phyloP scores from a whole-genome alignment of 1,140 invertebrate genomes.

The Hermetia illucens region DNA sequence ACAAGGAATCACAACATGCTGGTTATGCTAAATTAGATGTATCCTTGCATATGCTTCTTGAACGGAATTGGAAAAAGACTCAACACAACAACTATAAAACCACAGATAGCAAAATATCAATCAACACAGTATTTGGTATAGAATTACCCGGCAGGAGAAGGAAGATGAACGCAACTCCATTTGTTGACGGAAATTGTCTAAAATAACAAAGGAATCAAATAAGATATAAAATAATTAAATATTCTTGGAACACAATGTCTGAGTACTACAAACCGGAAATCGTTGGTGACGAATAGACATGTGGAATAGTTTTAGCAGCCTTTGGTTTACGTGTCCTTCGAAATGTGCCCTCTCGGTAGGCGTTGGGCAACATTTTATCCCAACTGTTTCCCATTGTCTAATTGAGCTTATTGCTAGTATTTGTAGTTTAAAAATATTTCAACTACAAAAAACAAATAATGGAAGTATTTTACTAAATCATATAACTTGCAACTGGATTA shows the following conservation, averaged over 20 bases:
- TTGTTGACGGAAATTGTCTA: too few species aligned
- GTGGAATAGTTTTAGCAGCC: constrained; percentile 11
- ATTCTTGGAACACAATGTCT: constrained; percentile 3
- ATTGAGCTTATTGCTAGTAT: too few species aligned
- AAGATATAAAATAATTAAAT: too few species aligned
- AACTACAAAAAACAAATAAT: too few species aligned
- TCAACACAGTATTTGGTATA: neutral
- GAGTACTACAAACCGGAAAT: neutral
- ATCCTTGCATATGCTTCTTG: too few species aligned
- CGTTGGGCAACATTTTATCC: constrained; percentile 6
- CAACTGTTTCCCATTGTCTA: constrained; percentile 10
- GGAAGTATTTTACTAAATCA: too few species aligned
- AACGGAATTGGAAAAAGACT: neutral
- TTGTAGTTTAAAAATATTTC: too few species aligned
- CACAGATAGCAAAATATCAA: too few species aligned
- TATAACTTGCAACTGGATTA: too few species aligned
- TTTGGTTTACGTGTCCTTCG: neutral
- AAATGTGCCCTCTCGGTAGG: neutral
- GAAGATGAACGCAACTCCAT: constrained; percentile 27
- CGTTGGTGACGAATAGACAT: constrained; percentile 24
- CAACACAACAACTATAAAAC: neutral
- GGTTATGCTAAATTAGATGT: too few species aligned
- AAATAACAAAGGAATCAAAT: too few species aligned
- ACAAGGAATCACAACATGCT: too few species aligned
- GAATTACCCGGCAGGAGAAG: constrained; percentile 23